Evolutionary conservation across 1,140 invertebrate species (phyloP).

Genomic region (Papilio machaon): DNA sequence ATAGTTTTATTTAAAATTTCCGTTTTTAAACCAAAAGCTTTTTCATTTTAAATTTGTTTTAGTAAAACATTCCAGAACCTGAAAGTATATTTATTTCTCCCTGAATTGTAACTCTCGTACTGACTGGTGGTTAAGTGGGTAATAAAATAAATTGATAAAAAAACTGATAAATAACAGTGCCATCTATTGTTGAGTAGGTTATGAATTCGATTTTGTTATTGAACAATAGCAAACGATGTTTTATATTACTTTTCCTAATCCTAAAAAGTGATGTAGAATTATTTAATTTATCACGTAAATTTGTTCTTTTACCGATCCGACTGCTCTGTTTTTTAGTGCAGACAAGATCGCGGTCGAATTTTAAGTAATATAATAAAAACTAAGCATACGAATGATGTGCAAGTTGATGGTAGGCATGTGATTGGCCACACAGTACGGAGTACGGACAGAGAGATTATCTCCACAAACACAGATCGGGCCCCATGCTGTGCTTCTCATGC

Average conservation of each 20-base stretch:
- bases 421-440: slow-evolving; percentile 32
- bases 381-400: not conserved
- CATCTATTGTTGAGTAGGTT: not conserved
- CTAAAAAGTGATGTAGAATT: too few relatives aligned
- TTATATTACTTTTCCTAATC: not conserved
- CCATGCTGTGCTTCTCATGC: slow-evolving; percentile 62
- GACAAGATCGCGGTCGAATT: not conserved
- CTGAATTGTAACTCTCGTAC: too few relatives aligned
- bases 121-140: not conserved
- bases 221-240: not conserved
- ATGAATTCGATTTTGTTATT: not conserved
- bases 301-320: not conserved
- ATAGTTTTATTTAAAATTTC: not conserved
- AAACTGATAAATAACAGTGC: not conserved
- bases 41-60: too few relatives aligned
- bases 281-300: too few relatives aligned
- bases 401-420: not conserved
- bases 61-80: too few relatives aligned
- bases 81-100: too few relatives aligned
- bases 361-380: not conserved
- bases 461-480: slow-evolving; percentile 64
- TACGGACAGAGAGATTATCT: slow-evolving; percentile 63
- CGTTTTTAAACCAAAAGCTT: not conserved
- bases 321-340: not conserved
- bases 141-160: not conserved